phyloP scores from a whole-genome alignment of 2,113 vertebrate genomes.

The Takifugu flavidus region DNA sequence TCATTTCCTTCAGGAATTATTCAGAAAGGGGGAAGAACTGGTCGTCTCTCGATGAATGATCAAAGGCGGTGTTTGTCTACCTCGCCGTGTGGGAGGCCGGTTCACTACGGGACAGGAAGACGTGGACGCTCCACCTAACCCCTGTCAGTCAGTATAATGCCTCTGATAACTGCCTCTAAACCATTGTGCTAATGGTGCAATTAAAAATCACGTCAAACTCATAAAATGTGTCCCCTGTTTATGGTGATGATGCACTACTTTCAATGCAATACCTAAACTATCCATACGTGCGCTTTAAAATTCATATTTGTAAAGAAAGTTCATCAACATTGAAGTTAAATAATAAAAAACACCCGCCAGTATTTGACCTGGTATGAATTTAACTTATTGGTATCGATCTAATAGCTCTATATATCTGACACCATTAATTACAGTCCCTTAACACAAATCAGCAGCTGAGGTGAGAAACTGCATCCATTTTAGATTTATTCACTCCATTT shows the following conservation, averaged over 20 bases:
- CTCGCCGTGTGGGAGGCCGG: slow-evolving; percentile 21
- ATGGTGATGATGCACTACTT: too few relatives aligned
- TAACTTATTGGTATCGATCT: not conserved
- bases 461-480: slow-evolving; percentile 40
- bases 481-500: slow-evolving; percentile 13
- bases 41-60: slow-evolving; percentile 67
- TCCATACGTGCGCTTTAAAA: too few relatives aligned
- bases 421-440: too few relatives aligned
- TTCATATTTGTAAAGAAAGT: not conserved
- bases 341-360: not conserved
- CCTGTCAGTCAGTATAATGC: too few relatives aligned
- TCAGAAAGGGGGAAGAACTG: slow-evolving; percentile 71
- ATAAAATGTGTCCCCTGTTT: too few relatives aligned
- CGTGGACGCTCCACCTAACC: too few relatives aligned
- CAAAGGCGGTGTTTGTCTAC: slow-evolving; percentile 67
- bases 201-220: too few relatives aligned
- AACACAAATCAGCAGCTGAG: not conserved
- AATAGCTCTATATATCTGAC: too few relatives aligned
- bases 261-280: too few relatives aligned
- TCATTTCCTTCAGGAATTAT: slow-evolving; percentile 81
- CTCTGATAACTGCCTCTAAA: too few relatives aligned
- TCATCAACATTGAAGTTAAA: not conserved
- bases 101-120: too few relatives aligned
- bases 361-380: not conserved
- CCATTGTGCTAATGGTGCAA: too few relatives aligned